Conservation (phyloP, 53 echinoderm and acorn worm species). For the Hippasteria phrygiana region DNA sequence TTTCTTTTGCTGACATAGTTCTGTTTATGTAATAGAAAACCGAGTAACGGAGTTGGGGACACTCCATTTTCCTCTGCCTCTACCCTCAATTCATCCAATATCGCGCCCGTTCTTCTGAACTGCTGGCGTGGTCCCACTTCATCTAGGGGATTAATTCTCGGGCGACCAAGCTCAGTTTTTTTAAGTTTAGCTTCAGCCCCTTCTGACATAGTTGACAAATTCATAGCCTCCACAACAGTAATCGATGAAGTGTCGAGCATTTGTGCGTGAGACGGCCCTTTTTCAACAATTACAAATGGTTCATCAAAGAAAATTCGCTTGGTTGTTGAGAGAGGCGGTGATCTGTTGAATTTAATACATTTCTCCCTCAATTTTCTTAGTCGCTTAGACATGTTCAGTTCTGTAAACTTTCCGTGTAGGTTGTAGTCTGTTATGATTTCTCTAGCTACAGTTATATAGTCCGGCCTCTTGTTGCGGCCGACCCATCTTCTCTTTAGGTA, state of each 20-base stretch:
- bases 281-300: not conserved
- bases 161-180: not conserved
- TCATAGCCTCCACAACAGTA: conserved; percentile 2
- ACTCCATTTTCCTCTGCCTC: conserved; percentile 26
- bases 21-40: conserved; percentile 9
- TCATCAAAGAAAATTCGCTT: not conserved
- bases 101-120: not conserved
- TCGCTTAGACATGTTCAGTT: too few species aligned
- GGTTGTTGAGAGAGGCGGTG: not conserved
- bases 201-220: not conserved
- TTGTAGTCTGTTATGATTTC: not conserved
- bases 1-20: not conserved
- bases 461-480: not conserved
- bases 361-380: too few species aligned
- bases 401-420: not conserved
- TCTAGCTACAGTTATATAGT: not conserved
- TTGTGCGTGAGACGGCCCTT: not conserved
- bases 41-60: conserved; percentile 28
- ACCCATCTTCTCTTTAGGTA: not conserved
- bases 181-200: not conserved
- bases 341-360: not conserved
- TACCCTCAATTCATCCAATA: not conserved
- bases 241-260: not conserved
- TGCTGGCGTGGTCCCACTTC: not conserved
- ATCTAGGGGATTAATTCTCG: not conserved